Base-by-base conservation (phyloP, 2,113 vertebrate genomes). In the Sus scrofa region DNA sequence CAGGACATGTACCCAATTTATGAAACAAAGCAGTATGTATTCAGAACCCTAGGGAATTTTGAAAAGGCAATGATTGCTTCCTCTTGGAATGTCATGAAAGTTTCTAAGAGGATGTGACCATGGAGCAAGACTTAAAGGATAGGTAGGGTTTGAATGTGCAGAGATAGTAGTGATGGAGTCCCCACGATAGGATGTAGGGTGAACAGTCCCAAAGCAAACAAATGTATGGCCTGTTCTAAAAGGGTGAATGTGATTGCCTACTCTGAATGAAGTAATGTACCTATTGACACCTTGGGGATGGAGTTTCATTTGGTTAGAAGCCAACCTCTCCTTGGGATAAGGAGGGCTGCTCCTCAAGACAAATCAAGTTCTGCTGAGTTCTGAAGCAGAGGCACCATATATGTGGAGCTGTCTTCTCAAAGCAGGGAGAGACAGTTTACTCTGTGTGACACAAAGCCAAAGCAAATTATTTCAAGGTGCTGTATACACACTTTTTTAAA, bases 351-450 rank as follows among this genome's bases (percentile, higher is more conserved):
- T 96, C 68, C 60, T 97, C 96, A 86, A 96, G 98, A 98, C 77
- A 91, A 96, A 97, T 96, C 85, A 96, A 95, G 73, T 96, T 98
- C 94, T 94, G 15, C 93, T 93, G 81, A 81, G 97, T 98, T 98
- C 74, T 93, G 93, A 98, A 70, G 91, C 91, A 96, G 92, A 95
- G 58, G 74, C 70, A 96, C 1, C 54, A 50, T 91, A 92, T 93
- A 86, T 92, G 1, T 86, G 70, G 81, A 71, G 73, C 84, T 88
- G 81, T 97, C 91, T 92, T 98, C 90, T 86, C 86, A 60, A 32
- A 62, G 94, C 82, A 91, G 93, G 71, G 65, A 32, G 94, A 97
- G 90, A 67, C 11, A 78, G 85, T 91, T 77, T 44, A 77, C 1
- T 52, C 19, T 60, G 37, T 26, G 15, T 18, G 32, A 83, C 26